These are phyloP conservation scores for Ophiodon elongatus DNA, from an alignment of 2,113 vertebrate species.

Conservation along the genomic window DNA sequence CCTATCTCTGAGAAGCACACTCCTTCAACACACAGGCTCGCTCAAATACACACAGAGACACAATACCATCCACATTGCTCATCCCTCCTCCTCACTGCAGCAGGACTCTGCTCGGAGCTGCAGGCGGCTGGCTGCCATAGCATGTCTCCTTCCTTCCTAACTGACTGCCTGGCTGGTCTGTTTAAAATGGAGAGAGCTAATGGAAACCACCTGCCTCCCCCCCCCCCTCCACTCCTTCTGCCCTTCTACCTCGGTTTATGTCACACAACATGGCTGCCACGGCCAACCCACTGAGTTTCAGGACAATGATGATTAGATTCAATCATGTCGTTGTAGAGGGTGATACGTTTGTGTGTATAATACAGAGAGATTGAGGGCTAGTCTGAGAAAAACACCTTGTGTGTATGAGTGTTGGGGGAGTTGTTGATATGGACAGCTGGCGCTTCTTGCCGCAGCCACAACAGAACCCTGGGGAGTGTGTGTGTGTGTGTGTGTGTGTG, in stretches of 20 bases:
- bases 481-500: too few relatives aligned
- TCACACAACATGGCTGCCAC: slow-evolving; percentile 53
- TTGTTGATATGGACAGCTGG: slow-evolving; percentile 69
- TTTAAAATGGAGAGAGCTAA: slow-evolving; percentile 74
- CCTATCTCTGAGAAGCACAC: slow-evolving; percentile 39
- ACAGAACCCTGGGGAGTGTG: slow-evolving; percentile 43
- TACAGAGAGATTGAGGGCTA: slow-evolving; percentile 7
- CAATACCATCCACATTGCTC: neutral
- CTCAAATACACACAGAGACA: slow-evolving; percentile 17
- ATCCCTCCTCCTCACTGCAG: slow-evolving; percentile 40
- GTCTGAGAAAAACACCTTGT: slow-evolving; percentile 37
- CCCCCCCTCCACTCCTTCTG: neutral
- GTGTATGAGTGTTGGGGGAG: slow-evolving; percentile 39
- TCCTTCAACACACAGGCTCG: slow-evolving; percentile 18
- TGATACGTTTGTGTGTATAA: slow-evolving; percentile 14
- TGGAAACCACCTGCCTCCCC: slow-evolving; percentile 51
- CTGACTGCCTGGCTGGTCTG: slow-evolving; percentile 53
- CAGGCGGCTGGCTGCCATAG: slow-evolving; percentile 55
- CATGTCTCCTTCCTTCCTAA: slow-evolving; percentile 54
- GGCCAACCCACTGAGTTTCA: neutral
- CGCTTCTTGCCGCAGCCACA: slow-evolving; percentile 57
- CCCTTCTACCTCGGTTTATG: slow-evolving; percentile 19
- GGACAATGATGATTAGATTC: slow-evolving; percentile 9
- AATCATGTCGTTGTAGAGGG: neutral
- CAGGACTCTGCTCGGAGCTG: slow-evolving; percentile 29